Evolutionary conservation across 2,797 vertebrate genomes (phyloP).

Genomic region (Smutsia gigantea): DNA sequence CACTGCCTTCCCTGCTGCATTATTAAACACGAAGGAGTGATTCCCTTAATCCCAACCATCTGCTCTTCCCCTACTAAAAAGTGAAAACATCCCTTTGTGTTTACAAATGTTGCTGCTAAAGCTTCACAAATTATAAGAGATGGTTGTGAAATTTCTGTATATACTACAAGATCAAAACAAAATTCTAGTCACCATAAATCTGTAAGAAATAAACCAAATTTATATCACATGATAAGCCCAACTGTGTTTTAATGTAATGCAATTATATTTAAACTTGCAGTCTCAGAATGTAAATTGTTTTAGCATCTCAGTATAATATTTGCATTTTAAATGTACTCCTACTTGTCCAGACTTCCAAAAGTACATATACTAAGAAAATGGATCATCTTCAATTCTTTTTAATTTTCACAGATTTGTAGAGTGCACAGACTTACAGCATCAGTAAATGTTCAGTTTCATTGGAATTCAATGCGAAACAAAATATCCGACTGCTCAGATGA

Average conservation of each 20-base stretch:
- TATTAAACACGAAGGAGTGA: slow-evolving; percentile 79
- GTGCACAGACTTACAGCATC: slow-evolving; percentile 36
- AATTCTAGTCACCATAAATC: slow-evolving; percentile 71
- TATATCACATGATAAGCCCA: slow-evolving; percentile 65
- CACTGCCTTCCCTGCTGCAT: slow-evolving; percentile 69
- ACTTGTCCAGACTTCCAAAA: slow-evolving; percentile 77
- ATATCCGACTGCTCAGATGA: slow-evolving; percentile 32
- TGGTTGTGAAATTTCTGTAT: slow-evolving; percentile 75
- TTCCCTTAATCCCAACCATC: slow-evolving; percentile 65
- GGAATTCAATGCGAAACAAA: slow-evolving; percentile 42
- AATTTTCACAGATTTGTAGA: slow-evolving; percentile 60
- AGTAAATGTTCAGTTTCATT: slow-evolving; percentile 21
- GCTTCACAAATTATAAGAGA: slow-evolving; percentile 78
- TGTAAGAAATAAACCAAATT: slow-evolving; percentile 66
- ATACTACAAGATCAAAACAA: slow-evolving; percentile 70
- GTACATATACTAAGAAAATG: slow-evolving; percentile 57
- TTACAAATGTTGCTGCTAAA: slow-evolving; percentile 76
- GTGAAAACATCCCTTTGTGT: slow-evolving; percentile 82
- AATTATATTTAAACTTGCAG: slow-evolving; percentile 70
- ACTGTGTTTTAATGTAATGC: slow-evolving; percentile 70
- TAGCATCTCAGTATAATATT: slow-evolving; percentile 75
- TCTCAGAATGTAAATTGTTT: slow-evolving; percentile 74
- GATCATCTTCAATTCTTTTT: slow-evolving; percentile 66
- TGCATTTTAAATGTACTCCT: slow-evolving; percentile 76
- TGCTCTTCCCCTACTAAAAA: slow-evolving; percentile 74